Conservation (phyloP, 2,797 vertebrate species). For the Trichosurus vulpecula region DNA sequence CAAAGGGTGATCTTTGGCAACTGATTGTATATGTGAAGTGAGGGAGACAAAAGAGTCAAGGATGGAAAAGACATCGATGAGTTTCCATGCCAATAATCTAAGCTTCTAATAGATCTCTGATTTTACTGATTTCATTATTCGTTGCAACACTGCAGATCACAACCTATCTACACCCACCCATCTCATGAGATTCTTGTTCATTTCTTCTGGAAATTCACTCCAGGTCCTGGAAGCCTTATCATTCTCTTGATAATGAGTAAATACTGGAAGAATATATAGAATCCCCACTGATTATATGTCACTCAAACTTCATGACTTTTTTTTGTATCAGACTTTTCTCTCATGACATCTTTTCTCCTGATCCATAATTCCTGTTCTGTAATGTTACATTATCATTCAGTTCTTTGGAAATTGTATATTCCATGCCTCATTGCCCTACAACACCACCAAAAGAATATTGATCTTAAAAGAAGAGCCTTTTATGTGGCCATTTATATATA, state of each 20-base stretch:
- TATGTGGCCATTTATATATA: background rate
- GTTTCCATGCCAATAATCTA: background rate
- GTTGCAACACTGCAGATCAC: background rate
- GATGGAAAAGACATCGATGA: background rate
- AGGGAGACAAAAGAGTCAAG: background rate
- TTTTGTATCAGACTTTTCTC: background rate
- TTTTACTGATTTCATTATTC: background rate
- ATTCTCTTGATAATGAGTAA: background rate
- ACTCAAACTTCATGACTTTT: background rate
- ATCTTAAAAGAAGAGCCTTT: background rate
- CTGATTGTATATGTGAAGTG: background rate
- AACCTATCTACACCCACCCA: background rate
- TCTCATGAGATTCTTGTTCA: background rate
- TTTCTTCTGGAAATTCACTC: background rate
- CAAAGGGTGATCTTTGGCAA: background rate
- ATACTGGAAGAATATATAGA: background rate
- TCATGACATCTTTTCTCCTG: background rate
- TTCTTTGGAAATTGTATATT: background rate
- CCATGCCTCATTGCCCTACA: background rate
- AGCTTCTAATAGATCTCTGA: background rate
- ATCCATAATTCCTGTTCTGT: background rate
- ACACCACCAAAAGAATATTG: background rate
- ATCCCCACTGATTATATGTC: background rate
- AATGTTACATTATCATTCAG: background rate
- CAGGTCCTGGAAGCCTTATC: background rate